Percentiles rank a stretch among this genome's conserved stretches.
Evolutionary conservation across 2,113 vertebrate genomes (phyloP).

Genomic region (Machaerirhynchus nigripectus): DNA sequence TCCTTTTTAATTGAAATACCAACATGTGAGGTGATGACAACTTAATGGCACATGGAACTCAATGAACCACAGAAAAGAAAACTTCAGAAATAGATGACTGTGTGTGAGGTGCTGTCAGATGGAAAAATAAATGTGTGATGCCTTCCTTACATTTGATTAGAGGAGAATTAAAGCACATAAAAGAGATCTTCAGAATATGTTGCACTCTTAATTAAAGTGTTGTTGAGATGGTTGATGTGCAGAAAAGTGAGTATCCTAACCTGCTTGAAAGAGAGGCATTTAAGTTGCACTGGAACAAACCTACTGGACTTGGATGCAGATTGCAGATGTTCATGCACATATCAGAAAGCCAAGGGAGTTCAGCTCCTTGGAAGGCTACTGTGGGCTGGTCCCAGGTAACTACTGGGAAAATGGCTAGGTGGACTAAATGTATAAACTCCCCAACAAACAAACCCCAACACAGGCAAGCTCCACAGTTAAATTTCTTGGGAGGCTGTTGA

Average conservation of each 20-base stretch:
- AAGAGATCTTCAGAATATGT: background rate
- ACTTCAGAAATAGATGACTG: background rate
- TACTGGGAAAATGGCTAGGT: background rate
- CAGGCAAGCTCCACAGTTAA: rapidly evolving
- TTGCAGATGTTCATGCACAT: background rate
- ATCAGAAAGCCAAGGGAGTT: background rate
- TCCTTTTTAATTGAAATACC: background rate
- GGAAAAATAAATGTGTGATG: background rate
- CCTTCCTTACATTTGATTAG: background rate
- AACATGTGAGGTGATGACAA: background rate
- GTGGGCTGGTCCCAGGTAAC: background rate
- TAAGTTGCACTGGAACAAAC: background rate
- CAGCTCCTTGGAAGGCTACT: background rate
- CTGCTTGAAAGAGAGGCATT: background rate
- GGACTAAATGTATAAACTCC: background rate
- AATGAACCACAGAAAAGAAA: background rate
- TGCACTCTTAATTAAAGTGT: background rate
- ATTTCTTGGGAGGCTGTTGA: background rate
- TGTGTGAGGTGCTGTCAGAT: background rate
- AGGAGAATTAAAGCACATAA: background rate
- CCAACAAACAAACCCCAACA: background rate
- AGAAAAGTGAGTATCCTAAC: background rate
- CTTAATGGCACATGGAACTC: background rate
- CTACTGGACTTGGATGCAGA: too few relatives aligned
- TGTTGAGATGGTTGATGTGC: rapidly evolving